These are phyloP conservation scores for Hydrolagus affinis DNA, from an alignment of 2,113 vertebrate genomes.

Conservation along the genomic window DNA sequence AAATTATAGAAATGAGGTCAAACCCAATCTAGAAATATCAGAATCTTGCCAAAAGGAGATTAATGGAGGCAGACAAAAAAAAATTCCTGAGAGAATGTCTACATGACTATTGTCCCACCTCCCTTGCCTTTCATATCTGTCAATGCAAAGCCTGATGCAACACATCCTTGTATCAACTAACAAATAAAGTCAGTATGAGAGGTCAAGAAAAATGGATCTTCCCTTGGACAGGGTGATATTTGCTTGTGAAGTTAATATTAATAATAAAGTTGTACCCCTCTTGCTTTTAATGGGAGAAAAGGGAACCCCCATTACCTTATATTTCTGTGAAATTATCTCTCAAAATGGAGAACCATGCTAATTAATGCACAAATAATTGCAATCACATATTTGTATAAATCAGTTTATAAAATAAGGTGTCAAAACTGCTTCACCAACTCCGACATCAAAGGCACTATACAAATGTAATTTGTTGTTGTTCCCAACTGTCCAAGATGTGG, in stretches of 20 bases:
- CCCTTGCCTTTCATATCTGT: neutral
- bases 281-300: neutral
- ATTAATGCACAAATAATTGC: neutral
- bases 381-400: neutral
- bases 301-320: neutral
- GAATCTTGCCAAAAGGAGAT: neutral
- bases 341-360: too few species aligned
- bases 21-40: neutral
- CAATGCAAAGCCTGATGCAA: neutral
- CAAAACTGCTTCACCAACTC: neutral
- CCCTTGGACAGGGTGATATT: too few species aligned
- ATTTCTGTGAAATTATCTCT: neutral
- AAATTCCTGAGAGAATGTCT: neutral
- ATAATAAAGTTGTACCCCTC: neutral
- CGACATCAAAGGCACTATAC: too few species aligned
- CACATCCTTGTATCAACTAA: neutral
- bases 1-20: slow-evolving; percentile 7
- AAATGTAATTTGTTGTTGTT: too few species aligned
- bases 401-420: neutral
- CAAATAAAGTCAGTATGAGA: neutral
- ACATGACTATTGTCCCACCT: neutral
- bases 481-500: too few species aligned
- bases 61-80: neutral
- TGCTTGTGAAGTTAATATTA: neutral
- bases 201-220: too few species aligned